Evolutionary conservation across 2,113 vertebrate species (phyloP), one percentile per base, ranked within the genome.

Genomic region (Mola mola): DNA sequence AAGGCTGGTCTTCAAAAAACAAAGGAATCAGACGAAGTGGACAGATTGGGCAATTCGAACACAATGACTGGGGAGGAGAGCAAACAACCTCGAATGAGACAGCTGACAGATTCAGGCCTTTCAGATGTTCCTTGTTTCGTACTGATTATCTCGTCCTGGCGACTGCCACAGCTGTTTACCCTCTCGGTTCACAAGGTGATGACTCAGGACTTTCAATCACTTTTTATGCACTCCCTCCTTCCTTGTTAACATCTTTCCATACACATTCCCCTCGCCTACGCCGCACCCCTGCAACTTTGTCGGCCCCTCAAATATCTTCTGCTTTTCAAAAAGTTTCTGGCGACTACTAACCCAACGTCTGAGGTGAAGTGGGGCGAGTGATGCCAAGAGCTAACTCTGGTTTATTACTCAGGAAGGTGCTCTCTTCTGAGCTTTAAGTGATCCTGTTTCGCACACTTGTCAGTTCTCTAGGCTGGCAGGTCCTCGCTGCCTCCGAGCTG

Each of bases 371-470:
- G 6, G 85, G 83, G 71, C 76, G 77, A 84, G 56, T 40, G 71
- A 75, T 19, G 63, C 68, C 16, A 41, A 67, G 25, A 61, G 71
- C 74, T 33, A 69, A 55, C 52, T 68, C 49, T 4, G 68, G 75
- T 81, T 79, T 82, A 70, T 78, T 77, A 76, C 76, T 75, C 70
- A 24, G 58, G 78, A 82, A 81, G 70, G 52, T 72, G 82, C 81
- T 80, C 20, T 36, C 62, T 68, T 70, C 62, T 29, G 56, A 75
- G 87, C 78, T 89, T 83, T 75, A 69, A 75, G 73, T 89, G 86
- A 90, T 90, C 89, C 83, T 87, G 86, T 90, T 89, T 90, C 79
- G 85, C 89, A 90, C 87, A 86, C 62, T 87, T 86, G 87, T 90
- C 89, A 90, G 76, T 82, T 61, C 66, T 37, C 37, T 8, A 22